Conservation (phyloP, 2,113 vertebrate species). For the Barbus barbus region DNA sequence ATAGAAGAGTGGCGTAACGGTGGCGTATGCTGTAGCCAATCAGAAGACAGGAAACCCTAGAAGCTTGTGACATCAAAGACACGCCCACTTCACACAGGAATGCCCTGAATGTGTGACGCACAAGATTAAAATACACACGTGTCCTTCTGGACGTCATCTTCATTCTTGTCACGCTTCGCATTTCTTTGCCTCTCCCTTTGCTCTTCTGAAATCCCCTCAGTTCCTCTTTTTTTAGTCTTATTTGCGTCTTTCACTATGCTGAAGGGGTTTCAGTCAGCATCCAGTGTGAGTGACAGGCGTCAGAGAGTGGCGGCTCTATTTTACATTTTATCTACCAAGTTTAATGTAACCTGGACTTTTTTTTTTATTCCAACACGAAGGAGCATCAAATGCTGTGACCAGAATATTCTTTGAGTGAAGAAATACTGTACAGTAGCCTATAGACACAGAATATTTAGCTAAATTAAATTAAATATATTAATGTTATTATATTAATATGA, state of each 20-base stretch:
- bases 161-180: background rate
- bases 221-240: background rate
- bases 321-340: background rate
- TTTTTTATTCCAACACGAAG: background rate
- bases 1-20: background rate
- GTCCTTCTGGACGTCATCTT: background rate
- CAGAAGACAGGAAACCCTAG: conserved; percentile 3
- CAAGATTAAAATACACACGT: background rate
- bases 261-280: background rate
- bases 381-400: background rate
- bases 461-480: background rate
- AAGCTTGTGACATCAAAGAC: conserved; percentile 5
- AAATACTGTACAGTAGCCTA: background rate
- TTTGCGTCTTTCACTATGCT: background rate
- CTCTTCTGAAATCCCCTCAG: background rate
- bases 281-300: background rate
- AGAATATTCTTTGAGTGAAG: background rate
- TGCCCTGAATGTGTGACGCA: conserved; percentile 21
- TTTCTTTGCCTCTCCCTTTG: background rate
- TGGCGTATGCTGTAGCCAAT: background rate
- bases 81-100: background rate
- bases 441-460: background rate
- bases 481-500: no score
- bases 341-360: background rate
- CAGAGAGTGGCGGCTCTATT: background rate